These are phyloP conservation scores for Octodonta nipae DNA, from an alignment of 2,888 invertebrate genomes.

Conservation along the genomic window DNA sequence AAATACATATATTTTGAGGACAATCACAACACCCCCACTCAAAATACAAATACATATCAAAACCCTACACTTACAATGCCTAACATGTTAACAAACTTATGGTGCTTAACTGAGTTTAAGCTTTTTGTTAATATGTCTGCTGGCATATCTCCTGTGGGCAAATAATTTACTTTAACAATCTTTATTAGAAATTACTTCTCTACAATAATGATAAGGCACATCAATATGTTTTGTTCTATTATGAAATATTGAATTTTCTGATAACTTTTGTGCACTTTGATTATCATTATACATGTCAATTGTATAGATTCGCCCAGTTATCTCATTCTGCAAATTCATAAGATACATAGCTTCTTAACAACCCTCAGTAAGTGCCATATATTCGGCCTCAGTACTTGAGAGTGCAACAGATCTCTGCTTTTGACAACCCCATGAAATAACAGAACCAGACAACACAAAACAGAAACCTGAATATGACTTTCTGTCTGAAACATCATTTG, in stretches of 20 bases:
- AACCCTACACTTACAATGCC: background rate
- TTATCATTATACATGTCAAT: slow-evolving; percentile 11
- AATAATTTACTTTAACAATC: slow-evolving; percentile 5
- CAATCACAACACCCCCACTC: too few relatives aligned
- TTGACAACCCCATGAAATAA: slow-evolving; percentile 21
- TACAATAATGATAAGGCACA: slow-evolving; percentile 7
- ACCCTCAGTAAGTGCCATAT: slow-evolving; percentile 20
- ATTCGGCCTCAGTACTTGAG: slow-evolving; percentile 19
- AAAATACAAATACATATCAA: too few relatives aligned
- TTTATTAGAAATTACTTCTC: slow-evolving; percentile 7
- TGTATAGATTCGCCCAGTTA: slow-evolving; percentile 4
- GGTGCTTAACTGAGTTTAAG: slow-evolving; percentile 2
- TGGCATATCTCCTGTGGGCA: slow-evolving; percentile 3
- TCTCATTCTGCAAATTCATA: slow-evolving; percentile 6
- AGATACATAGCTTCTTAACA: slow-evolving; percentile 16
- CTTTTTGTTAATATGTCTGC: slow-evolving; percentile 5
- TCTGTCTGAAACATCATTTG: slow-evolving; percentile 18
- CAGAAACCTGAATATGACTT: slow-evolving; percentile 28
- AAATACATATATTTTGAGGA: too few relatives aligned
- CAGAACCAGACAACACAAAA: slow-evolving; percentile 18
- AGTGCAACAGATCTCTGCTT: slow-evolving; percentile 25
- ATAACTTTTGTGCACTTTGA: slow-evolving; percentile 10
- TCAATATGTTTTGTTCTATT: slow-evolving; percentile 10
- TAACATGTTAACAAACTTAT: background rate
- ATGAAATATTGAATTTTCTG: slow-evolving; percentile 3